These are phyloP conservation scores for Sciurus niger DNA, from an alignment of 2,113 vertebrate species.

Conservation along the genomic window DNA sequence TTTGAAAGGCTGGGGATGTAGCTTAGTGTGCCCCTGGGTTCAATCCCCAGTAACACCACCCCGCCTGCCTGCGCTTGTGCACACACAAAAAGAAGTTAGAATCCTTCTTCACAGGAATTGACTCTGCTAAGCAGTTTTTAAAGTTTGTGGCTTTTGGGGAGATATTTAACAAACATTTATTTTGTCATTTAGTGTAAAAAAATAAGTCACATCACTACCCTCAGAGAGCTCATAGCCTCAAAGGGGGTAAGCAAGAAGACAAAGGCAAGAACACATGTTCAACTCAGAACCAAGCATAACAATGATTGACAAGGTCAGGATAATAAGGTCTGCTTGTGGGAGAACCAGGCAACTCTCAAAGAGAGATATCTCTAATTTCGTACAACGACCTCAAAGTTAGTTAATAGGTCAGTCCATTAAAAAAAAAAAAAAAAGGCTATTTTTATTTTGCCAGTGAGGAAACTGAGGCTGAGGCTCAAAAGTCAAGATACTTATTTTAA, in stretches of 20 bases:
- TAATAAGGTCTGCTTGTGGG: neutral
- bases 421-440: neutral
- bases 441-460: conserved; percentile 26
- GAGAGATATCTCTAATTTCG: conserved; percentile 23
- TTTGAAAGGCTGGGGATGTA: no score
- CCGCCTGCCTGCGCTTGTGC: no score
- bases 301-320: neutral
- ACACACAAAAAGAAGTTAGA: conserved; percentile 28
- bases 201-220: neutral
- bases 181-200: conserved; percentile 40
- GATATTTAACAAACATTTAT: conserved; percentile 38
- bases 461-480: neutral
- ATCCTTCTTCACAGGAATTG: conserved; percentile 33
- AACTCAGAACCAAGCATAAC: neutral
- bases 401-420: neutral
- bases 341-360: neutral
- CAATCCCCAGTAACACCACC: no score
- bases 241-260: neutral
- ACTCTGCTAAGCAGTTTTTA: conserved; percentile 49
- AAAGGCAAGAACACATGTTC: neutral
- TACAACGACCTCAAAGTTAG: neutral
- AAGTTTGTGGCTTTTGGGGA: conserved; percentile 54
- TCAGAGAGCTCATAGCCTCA: neutral
- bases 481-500: neutral
- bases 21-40: no score